phyloP scores from a whole-genome alignment of 2,888 invertebrate genomes.

The Gibbula magus region DNA sequence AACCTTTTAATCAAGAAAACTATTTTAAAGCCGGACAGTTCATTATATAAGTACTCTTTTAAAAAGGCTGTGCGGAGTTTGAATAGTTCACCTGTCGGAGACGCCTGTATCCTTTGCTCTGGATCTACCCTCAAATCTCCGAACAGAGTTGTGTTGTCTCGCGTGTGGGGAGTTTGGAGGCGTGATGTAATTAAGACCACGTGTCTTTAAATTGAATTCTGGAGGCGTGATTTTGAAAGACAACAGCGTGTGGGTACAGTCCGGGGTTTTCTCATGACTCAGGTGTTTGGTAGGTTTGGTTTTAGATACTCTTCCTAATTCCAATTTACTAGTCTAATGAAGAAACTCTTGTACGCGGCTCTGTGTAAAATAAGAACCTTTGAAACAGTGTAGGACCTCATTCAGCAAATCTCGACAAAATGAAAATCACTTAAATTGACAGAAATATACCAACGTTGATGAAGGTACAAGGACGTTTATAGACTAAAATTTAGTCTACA shows the following conservation, averaged over 20 bases:
- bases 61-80: neutral
- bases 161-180: neutral
- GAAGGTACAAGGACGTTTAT: too few species aligned
- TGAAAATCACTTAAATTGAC: too few species aligned
- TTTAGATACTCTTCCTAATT: neutral
- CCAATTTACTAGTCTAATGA: too few species aligned
- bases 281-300: neutral
- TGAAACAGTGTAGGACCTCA: too few species aligned
- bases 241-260: neutral
- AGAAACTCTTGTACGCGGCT: too few species aligned
- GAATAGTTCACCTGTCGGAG: too few species aligned
- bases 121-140: neutral
- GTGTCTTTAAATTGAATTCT: neutral
- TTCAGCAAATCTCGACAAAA: too few species aligned
- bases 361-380: too few species aligned
- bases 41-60: neutral
- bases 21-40: neutral
- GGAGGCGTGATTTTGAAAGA: slow-evolving; percentile 1
- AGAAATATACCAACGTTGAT: too few species aligned
- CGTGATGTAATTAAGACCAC: neutral
- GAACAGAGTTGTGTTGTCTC: neutral
- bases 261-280: neutral
- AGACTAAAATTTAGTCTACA: too few species aligned
- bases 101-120: neutral
- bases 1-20: neutral